phyloP scores from a whole-genome alignment of 2,113 vertebrate genomes.

The Sula dactylatra region DNA sequence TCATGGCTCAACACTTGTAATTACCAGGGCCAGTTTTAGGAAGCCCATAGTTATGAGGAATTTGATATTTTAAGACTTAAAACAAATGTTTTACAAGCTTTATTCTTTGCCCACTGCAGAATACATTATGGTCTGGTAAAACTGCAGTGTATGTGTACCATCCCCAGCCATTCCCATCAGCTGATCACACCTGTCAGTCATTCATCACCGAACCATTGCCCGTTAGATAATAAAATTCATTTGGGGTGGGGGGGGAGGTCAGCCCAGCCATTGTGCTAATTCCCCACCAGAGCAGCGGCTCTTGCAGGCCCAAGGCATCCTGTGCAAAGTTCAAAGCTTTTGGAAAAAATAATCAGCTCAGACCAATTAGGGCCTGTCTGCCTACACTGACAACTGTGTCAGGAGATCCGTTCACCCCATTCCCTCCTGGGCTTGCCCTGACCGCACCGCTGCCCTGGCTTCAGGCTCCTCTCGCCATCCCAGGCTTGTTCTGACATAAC shows the following conservation, averaged over 20 bases:
- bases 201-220: slow-evolving; percentile 48
- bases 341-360: slow-evolving; percentile 40
- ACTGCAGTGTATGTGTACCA: background rate
- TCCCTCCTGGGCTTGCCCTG: slow-evolving; percentile 10
- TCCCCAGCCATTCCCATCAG: slow-evolving; percentile 56
- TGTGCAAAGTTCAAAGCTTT: slow-evolving; percentile 56
- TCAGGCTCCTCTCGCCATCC: background rate
- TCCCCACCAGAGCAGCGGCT: background rate
- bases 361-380: slow-evolving; percentile 51
- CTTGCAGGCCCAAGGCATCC: slow-evolving; percentile 9
- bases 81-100: slow-evolving; percentile 79
- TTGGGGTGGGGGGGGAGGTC: background rate
- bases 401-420: background rate
- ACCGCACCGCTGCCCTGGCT: background rate
- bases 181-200: slow-evolving; percentile 72
- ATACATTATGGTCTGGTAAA: slow-evolving; percentile 38
- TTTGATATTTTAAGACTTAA: slow-evolving; percentile 85
- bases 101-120: slow-evolving; percentile 62
- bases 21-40: slow-evolving; percentile 69
- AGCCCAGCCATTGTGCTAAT: slow-evolving; percentile 18
- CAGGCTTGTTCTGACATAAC: background rate
- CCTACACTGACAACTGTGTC: slow-evolving; percentile 47
- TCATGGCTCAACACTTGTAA: slow-evolving; percentile 71
- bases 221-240: background rate
- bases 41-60: slow-evolving; percentile 71